Conservation (phyloP, 2,113 vertebrate genomes). For the Callionymus lyra region DNA sequence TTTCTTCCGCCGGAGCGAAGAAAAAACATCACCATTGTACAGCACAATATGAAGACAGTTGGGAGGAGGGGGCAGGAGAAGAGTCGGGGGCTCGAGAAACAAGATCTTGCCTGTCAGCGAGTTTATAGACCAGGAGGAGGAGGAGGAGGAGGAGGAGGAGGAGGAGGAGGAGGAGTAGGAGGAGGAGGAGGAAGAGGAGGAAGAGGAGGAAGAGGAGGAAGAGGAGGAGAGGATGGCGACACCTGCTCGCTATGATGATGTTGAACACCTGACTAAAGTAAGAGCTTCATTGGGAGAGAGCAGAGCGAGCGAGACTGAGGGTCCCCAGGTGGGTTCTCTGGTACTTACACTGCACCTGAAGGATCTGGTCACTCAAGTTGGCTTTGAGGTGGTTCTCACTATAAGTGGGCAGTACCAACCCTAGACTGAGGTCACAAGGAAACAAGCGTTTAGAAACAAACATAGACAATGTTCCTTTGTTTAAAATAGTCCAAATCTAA, state of each 20-base stretch:
- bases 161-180: constrained; percentile 39
- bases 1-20: constrained; percentile 71
- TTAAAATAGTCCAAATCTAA: neutral
- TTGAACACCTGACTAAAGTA: constrained; percentile 36
- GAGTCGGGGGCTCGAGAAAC: constrained; percentile 46
- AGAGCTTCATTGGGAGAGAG: constrained; percentile 36
- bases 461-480: neutral
- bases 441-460: constrained; percentile 11
- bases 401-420: constrained; percentile 91
- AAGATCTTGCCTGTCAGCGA: constrained; percentile 48
- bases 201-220: too few relatives aligned
- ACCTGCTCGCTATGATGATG: constrained; percentile 37
- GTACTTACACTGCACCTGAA: constrained; percentile 99
- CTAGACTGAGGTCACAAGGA: constrained; percentile 72
- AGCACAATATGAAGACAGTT: constrained; percentile 73
- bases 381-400: constrained; percentile 96
- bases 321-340: constrained; percentile 22
- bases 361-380: constrained; percentile 98
- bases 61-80: constrained; percentile 48
- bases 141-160: constrained; percentile 37
- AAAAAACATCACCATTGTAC: constrained; percentile 73
- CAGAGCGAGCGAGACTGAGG: constrained; percentile 13
- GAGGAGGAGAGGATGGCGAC: constrained; percentile 10
- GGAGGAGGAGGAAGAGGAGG: constrained; percentile 35
- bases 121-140: constrained; percentile 14